Evolutionary conservation across 2,888 invertebrate species (phyloP).

Genomic region (Globia sparganii): DNA sequence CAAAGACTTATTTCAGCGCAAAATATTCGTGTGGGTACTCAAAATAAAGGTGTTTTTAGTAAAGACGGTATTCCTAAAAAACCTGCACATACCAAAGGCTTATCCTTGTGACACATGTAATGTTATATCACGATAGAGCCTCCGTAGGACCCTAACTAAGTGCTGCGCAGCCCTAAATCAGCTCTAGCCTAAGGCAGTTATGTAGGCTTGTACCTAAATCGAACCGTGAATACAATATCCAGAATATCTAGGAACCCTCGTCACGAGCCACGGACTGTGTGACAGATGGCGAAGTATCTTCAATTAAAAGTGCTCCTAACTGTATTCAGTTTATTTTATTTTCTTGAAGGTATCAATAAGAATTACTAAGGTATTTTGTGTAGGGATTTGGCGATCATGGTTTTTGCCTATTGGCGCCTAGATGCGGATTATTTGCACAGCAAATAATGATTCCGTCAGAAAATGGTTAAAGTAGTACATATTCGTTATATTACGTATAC

Average conservation of each 20-base stretch:
- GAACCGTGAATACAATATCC: slow-evolving; percentile 23
- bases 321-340: slow-evolving; percentile 36
- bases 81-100: not conserved
- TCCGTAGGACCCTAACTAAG: not conserved
- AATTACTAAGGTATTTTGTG: not conserved
- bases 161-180: slow-evolving; percentile 2
- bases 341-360: not conserved
- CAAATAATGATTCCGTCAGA: not conserved
- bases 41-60: not conserved
- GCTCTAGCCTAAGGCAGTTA: not conserved
- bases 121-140: not conserved
- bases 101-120: not conserved
- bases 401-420: too few relatives aligned
- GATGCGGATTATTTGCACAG: not conserved
- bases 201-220: slow-evolving; percentile 6
- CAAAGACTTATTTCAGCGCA: too few relatives aligned
- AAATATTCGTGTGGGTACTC: not conserved
- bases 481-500: not conserved
- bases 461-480: not conserved
- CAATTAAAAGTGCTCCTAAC: slow-evolving; percentile 31
- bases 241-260: slow-evolving; percentile 39
- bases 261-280: slow-evolving; percentile 31
- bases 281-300: slow-evolving; percentile 49
- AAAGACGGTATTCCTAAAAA: not conserved
- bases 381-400: not conserved